These are phyloP conservation scores for Dallia pectoralis DNA, from an alignment of 2,797 vertebrate species.

Conservation along the genomic window DNA sequence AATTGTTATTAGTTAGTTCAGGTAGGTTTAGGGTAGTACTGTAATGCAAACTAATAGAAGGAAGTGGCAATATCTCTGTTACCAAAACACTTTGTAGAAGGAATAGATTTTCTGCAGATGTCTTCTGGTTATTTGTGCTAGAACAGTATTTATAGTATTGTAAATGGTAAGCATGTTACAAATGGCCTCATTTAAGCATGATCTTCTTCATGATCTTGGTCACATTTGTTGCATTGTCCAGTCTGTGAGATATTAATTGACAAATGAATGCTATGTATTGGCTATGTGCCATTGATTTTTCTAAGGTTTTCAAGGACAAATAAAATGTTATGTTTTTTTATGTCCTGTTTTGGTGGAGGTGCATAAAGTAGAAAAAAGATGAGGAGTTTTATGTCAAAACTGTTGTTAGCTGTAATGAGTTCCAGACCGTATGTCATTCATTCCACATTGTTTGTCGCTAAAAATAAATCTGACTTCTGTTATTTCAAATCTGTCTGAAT, in stretches of 20 bases:
- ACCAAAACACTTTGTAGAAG: too few species aligned
- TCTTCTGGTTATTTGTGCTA: too few species aligned
- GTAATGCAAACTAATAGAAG: too few species aligned
- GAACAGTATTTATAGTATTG: too few species aligned
- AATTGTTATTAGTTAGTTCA: too few species aligned
- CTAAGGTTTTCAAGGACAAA: not conserved
- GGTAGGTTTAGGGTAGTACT: too few species aligned
- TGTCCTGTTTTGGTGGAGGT: constrained; percentile 9
- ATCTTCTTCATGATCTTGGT: not conserved
- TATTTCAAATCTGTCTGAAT: constrained; percentile 61
- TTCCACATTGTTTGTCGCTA: constrained; percentile 59
- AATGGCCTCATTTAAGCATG: not conserved
- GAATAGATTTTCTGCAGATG: too few species aligned
- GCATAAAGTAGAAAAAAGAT: constrained; percentile 21
- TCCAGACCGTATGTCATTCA: constrained; percentile 79
- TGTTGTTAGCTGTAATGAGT: constrained; percentile 67
- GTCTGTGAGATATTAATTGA: not conserved
- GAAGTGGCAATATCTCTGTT: too few species aligned
- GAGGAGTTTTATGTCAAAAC: constrained; percentile 65
- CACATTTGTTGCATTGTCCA: not conserved
- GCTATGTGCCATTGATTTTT: not conserved
- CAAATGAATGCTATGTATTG: not conserved
- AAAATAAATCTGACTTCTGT: constrained; percentile 60
- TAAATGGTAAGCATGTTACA: too few species aligned
- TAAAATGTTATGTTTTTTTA: constrained; percentile 7